A percentile compares a stretch with the other conserved stretches of the same genome.
These are phyloP conservation scores for Chaetogeoica ovagalla DNA, from an alignment of 2,888 invertebrate genomes.

Conservation along the genomic window DNA sequence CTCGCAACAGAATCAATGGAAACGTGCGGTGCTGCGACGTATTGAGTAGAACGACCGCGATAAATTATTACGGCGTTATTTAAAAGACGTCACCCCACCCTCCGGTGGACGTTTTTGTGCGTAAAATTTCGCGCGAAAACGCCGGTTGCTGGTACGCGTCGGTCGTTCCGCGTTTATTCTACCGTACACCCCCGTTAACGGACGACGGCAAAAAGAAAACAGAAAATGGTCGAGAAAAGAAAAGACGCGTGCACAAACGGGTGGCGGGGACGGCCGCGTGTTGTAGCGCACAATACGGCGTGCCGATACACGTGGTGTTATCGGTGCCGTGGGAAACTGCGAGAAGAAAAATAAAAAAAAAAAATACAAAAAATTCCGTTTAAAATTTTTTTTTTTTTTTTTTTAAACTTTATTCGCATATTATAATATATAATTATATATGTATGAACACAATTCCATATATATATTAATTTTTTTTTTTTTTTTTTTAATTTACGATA, in stretches of 20 bases:
- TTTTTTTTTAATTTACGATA: slow-evolving; percentile 3
- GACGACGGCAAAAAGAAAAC: no score
- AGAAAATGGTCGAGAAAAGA: no score
- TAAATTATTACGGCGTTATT: background rate
- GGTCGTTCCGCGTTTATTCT: no score
- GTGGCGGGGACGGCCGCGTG: no score
- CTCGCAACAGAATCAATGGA: background rate
- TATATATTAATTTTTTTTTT: background rate
- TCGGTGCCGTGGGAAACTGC: background rate
- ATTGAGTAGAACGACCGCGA: background rate
- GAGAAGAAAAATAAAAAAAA: background rate
- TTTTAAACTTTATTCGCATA: slow-evolving; percentile 39
- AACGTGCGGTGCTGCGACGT: background rate
- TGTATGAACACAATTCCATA: slow-evolving; percentile 50
- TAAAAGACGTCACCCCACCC: background rate
- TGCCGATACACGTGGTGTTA: no score
- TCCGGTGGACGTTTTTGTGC: background rate
- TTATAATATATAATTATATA: no score
- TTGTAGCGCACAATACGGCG: no score
- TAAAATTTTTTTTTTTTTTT: slow-evolving; percentile 30
- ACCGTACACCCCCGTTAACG: no score
- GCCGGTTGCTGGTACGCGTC: no score
- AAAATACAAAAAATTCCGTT: background rate
- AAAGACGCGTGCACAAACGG: no score
- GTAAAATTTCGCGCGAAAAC: no score